Evolutionary conservation across 2,113 vertebrate species (phyloP).

Genomic region (Alosa alosa): DNA sequence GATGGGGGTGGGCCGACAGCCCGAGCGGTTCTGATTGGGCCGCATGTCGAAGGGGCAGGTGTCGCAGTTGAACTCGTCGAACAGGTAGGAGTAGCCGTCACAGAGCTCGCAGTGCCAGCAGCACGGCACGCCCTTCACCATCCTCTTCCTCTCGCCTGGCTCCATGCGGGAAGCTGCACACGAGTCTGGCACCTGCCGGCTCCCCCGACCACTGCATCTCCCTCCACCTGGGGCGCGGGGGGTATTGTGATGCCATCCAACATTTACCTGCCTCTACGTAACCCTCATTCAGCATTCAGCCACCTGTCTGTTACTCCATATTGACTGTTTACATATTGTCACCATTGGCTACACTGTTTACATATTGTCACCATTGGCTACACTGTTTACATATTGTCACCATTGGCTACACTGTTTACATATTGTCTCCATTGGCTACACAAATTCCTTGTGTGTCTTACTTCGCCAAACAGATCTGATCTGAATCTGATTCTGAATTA

Average conservation of each 20-base stretch:
- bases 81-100: slow-evolving; percentile 77
- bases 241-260: no score
- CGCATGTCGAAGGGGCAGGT: slow-evolving; percentile 77
- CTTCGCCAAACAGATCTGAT: no score
- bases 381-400: no score
- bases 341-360: no score
- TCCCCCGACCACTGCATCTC: slow-evolving; percentile 83
- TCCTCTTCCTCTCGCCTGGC: slow-evolving; percentile 76
- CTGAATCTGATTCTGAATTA: no score
- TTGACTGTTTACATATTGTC: no score
- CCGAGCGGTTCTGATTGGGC: slow-evolving; percentile 72
- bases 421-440: no score
- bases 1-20: slow-evolving; percentile 76
- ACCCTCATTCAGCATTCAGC: no score
- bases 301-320: no score
- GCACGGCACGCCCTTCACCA: slow-evolving; percentile 81
- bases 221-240: slow-evolving; percentile 67
- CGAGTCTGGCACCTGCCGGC: slow-evolving; percentile 67
- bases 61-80: slow-evolving; percentile 76
- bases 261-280: slow-evolving; percentile 54
- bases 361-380: no score
- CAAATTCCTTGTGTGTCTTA: no score
- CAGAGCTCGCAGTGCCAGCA: slow-evolving; percentile 84
- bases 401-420: no score
- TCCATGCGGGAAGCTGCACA: slow-evolving; percentile 86